These are phyloP conservation scores for Aplodontia rufa DNA, from an alignment of 2,113 vertebrate genomes.

Conservation along the genomic window DNA sequence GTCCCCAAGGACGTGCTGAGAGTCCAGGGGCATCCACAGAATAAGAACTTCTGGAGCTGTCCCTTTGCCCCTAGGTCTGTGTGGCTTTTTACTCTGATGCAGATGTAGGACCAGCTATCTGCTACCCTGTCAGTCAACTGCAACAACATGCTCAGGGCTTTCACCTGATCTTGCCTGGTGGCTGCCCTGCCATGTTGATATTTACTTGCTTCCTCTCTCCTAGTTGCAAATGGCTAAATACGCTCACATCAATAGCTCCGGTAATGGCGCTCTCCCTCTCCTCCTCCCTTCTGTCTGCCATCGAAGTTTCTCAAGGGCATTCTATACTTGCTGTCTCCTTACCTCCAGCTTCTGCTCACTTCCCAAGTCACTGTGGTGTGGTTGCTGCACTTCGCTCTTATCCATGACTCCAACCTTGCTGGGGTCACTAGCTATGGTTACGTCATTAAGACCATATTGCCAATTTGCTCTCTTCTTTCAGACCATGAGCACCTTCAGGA, in stretches of 20 bases:
- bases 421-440: background rate
- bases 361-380: background rate
- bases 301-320: background rate
- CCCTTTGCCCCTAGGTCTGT: background rate
- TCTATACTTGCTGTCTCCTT: background rate
- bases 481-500: background rate
- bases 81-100: background rate
- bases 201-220: constrained; percentile 8
- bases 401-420: background rate
- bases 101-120: background rate
- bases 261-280: background rate
- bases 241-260: background rate
- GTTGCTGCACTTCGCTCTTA: background rate
- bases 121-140: background rate
- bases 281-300: background rate
- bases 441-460: background rate
- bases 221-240: background rate
- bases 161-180: background rate
- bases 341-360: background rate
- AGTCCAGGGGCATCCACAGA: background rate
- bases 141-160: background rate
- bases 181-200: background rate
- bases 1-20: background rate
- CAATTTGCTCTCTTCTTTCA: constrained; percentile 18
- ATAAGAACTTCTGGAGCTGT: constrained; percentile 36